A percentile compares a stretch with the other conserved stretches of the same genome.
These are phyloP conservation scores for Nettapus auritus DNA, from an alignment of 2,113 vertebrate genomes.

Conservation along the genomic window DNA sequence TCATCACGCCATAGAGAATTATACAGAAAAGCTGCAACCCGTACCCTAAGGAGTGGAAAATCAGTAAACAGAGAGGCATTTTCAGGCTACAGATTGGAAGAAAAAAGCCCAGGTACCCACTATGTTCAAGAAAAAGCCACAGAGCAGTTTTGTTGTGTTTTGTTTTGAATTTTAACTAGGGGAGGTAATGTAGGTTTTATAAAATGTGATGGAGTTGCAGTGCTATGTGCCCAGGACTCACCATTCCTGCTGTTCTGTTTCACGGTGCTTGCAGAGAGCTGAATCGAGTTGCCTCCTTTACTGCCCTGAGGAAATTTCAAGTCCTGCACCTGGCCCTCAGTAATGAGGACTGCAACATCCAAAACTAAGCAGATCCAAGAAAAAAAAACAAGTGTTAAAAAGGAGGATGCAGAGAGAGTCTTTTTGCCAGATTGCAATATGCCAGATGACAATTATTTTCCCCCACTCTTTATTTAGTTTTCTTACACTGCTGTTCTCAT, in stretches of 20 bases:
- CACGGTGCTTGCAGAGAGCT: slow-evolving; percentile 95
- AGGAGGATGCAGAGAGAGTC: neutral
- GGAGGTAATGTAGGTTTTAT: neutral
- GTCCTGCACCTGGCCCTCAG: slow-evolving; percentile 97
- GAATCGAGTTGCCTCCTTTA: slow-evolving; percentile 92
- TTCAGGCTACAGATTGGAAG: neutral
- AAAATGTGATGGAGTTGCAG: neutral
- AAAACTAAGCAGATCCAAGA: slow-evolving; percentile 81
- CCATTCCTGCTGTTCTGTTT: slow-evolving; percentile 98
- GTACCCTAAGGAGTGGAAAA: neutral
- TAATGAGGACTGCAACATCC: slow-evolving; percentile 96
- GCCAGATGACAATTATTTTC: neutral
- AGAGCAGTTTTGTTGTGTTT: neutral
- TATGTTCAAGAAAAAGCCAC: neutral
- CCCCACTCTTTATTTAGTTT: neutral
- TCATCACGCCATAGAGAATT: neutral
- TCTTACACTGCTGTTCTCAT: neutral
- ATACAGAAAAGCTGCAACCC: neutral
- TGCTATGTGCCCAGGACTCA: slow-evolving; percentile 70
- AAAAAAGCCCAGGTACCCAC: neutral
- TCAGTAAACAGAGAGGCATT: neutral
- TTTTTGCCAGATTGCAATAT: neutral
- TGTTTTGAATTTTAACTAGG: slow-evolving; percentile 17
- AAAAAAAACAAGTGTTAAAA: neutral
- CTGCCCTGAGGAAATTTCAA: slow-evolving; percentile 95